Base-by-base conservation (phyloP, 2,888 invertebrate species). In the Patella pellucida region DNA sequence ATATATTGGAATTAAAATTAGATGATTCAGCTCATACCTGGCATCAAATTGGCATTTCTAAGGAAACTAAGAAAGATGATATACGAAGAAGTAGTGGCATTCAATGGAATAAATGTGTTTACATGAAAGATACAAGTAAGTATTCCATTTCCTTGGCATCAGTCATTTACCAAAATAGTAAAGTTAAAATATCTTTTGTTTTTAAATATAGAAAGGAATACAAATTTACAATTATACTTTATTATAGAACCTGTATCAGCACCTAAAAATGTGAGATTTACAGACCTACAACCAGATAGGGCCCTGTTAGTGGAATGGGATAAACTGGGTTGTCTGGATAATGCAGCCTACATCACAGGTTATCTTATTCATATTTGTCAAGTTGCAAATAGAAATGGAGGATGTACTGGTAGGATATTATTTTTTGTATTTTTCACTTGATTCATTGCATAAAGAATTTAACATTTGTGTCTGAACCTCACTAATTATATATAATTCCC, bases 221-320 rank as follows among this genome's bases (percentile, higher is more conserved):
- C 68, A 31, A 69, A n/a, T 52, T 52, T 12, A 52, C 7, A 54
- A 16, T n/a, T n/a, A 15, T 54, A 54, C 54, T 54, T 54, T 16
- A 54, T 79, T 79, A 16, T 74, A 85, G 85, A 73, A 68, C 85
- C 85, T n/a, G 73, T 74, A 4, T 56, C 75, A 41, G 76, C 84
- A 1, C 84, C 82, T 15, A 31, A 62, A 11, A 82, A 83, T 71
- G 76, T 85, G 19, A 71, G 76, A 11, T 74, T 83, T 19, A 76
- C 82, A 14, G 56, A 78, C 1, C 77, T 81, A 70, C 67, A 75
- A 78, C 78, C 79, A 14, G 76, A 82, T 68, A 72, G 73, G 15
- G 79, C 80, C 27, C 68, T 85, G 31, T 76, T 78, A 68, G 69
- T 85, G 27, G 79, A 83, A 69, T 85, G 85, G 85, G 82, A 84